Conservation (phyloP, 2,888 invertebrate genomes). For the Invenusta paracnida region DNA sequence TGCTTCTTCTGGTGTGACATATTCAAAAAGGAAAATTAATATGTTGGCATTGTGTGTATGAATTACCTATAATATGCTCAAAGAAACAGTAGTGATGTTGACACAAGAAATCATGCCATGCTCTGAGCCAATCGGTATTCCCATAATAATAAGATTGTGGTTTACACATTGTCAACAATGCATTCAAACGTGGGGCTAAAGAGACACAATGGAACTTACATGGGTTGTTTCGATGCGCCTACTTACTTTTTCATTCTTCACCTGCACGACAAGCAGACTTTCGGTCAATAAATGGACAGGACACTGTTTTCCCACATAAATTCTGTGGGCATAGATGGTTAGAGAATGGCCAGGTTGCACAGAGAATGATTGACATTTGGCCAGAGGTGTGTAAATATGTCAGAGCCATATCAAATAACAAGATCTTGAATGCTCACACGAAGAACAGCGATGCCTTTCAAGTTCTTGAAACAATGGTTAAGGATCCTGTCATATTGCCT, state of each 20-base stretch:
- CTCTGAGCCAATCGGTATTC: too few relatives aligned
- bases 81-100: too few relatives aligned
- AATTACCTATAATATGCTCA: too few relatives aligned
- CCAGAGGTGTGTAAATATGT: constrained; percentile 7
- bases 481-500: not conserved
- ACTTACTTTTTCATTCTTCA: constrained; percentile 5
- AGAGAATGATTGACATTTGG: not conserved
- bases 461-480: constrained; percentile 20
- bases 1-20: too few relatives aligned
- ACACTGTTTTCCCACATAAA: constrained; percentile 19
- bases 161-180: constrained; percentile 25
- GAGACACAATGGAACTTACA: constrained; percentile 2
- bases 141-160: too few relatives aligned
- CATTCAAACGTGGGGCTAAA: not conserved
- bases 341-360: not conserved
- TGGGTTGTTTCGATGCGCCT: not conserved
- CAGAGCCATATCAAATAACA: constrained; percentile 23
- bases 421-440: constrained; percentile 4
- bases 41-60: too few relatives aligned
- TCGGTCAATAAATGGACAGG: constrained; percentile 3
- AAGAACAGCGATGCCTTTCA: constrained; percentile 14
- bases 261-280: constrained; percentile 23
- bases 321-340: not conserved
- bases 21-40: too few relatives aligned
- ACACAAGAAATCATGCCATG: too few relatives aligned